Evolutionary conservation across 2,888 invertebrate genomes (phyloP).

Genomic region (Neoitamus cyanurus): DNA sequence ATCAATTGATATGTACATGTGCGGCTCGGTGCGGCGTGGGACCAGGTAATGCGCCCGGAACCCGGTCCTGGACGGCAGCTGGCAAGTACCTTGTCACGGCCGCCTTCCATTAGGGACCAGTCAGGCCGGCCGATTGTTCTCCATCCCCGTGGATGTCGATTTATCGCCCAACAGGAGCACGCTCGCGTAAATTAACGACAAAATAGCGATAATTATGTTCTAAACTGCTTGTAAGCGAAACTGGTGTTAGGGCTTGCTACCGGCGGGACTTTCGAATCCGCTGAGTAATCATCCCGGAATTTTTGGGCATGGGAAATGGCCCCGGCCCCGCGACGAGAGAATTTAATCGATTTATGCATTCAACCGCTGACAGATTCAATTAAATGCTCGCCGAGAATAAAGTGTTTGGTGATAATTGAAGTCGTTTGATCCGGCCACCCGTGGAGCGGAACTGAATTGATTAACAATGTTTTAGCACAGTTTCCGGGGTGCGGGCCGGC

Average conservation of each 20-base stretch:
- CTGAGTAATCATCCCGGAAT: slow-evolving; percentile 31
- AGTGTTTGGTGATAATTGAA: slow-evolving; percentile 33
- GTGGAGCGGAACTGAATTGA: slow-evolving; percentile 13
- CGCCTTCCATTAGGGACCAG: not conserved
- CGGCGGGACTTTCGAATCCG: not conserved
- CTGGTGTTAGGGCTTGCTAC: not conserved
- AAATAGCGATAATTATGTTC: slow-evolving; percentile 29
- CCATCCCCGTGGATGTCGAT: not conserved
- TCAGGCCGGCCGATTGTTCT: not conserved
- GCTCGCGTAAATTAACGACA: slow-evolving; percentile 24
- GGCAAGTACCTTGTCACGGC: not conserved
- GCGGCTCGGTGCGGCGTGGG: not conserved
- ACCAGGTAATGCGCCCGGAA: not conserved
- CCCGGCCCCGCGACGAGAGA: not conserved
- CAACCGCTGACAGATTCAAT: slow-evolving; percentile 35
- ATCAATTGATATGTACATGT: slow-evolving; percentile 38
- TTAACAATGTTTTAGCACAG: slow-evolving; percentile 37
- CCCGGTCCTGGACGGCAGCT: not conserved
- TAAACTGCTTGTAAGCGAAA: slow-evolving; percentile 31
- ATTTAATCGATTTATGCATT: slow-evolving; percentile 38
- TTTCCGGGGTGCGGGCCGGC: not conserved
- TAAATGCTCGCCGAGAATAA: slow-evolving; percentile 21
- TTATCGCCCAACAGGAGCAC: not conserved
- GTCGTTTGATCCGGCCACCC: slow-evolving; percentile 26
- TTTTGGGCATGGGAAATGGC: not conserved